These are phyloP conservation scores for Turnix velox DNA, from an alignment of 2,113 vertebrate species.

Conservation along the genomic window DNA sequence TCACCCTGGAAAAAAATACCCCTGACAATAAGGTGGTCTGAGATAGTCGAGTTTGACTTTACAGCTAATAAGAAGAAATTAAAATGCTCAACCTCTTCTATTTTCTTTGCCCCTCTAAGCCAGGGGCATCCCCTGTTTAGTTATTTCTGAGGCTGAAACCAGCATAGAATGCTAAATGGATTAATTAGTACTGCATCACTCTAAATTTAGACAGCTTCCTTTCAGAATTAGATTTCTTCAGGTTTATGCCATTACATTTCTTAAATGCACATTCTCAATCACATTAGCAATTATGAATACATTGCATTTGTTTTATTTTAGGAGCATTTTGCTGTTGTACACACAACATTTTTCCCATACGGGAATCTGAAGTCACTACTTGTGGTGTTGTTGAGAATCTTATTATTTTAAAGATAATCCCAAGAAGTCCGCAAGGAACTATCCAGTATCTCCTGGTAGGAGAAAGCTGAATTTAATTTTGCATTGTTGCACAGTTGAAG, in stretches of 20 bases:
- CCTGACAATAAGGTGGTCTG: background rate
- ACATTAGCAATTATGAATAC: constrained; percentile 67
- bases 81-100: background rate
- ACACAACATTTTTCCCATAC: background rate
- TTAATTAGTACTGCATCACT: constrained; percentile 67
- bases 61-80: background rate
- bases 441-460: too few species aligned
- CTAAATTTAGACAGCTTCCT: constrained; percentile 69
- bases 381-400: background rate
- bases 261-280: constrained; percentile 64
- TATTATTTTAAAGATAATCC: background rate
- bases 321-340: constrained; percentile 13
- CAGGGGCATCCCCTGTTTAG: constrained; percentile 17
- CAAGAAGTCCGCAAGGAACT: background rate
- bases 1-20: background rate
- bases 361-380: background rate
- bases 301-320: constrained; percentile 52
- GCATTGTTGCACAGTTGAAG: too few species aligned
- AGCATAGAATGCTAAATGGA: constrained; percentile 63
- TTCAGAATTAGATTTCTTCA: constrained; percentile 66
- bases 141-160: constrained; percentile 43
- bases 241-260: constrained; percentile 65
- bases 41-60: background rate
- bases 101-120: background rate
- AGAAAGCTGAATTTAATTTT: background rate